Base-by-base conservation (phyloP, 2,888 invertebrate species). In the Mactromeris polynyma region DNA sequence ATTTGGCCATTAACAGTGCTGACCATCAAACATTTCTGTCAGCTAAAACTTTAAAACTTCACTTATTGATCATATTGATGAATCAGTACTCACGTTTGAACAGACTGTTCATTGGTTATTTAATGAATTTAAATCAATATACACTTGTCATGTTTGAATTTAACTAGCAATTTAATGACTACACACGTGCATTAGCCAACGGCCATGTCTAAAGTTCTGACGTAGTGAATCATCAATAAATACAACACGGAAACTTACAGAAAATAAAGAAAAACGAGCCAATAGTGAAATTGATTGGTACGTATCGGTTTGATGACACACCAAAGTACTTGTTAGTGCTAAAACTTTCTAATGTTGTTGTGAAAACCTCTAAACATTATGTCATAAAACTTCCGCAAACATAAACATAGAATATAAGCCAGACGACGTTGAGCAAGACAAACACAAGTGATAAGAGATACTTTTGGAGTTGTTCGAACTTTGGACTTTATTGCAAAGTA, bases 351-450 rank as follows among this genome's bases (percentile, higher is more conserved):
- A 26, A 73, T 4, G 26, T 26, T 33, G 31, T 73, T 36, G 19
- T 19, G 19, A 73, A 33, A 73, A 73, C 73, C 19, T 58, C 11
- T 51, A 14, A n/a, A 33, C 11, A 33, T 73, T 73, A 14, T 36
- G 73, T 73, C 73, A 73, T 14, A 33, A 17, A 36, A 73, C 73
- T 73, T 73, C 73, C 73, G 73, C 26, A 73, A 73, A 33, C 14
- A 33, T 73, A 36, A 21, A 26, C 17, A 1, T 73, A 36, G 2
- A 11, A 73, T 73, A 73, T 73, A 73, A 73, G 36, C 11, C 58
- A 26, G 26, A n/a, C 9, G 33, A 73, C 33, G 36, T 33, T 14
- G 19, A 17, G 0, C 36, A 33, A 17, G 73, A 33, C 2, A 17
- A 73, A 19, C 33, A 73, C 26, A 73, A 73, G 33, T 73, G 31